phyloP scores from a whole-genome alignment of 2,797 vertebrate species.

The Oophaga sylvatica region DNA sequence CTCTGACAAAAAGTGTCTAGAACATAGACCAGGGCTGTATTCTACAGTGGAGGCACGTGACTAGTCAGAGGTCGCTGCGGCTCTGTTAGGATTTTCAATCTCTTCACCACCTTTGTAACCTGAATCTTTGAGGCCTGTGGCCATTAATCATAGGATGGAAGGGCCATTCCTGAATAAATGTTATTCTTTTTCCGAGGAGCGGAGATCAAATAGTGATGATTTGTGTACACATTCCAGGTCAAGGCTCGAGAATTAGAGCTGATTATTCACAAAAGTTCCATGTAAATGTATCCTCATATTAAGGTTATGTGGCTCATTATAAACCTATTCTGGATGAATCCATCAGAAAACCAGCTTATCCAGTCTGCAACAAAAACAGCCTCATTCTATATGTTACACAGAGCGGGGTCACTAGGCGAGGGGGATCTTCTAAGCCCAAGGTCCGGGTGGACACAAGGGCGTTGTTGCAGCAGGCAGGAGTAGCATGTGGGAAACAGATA shows the following conservation, averaged over 20 bases:
- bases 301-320: not conserved
- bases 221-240: conserved; percentile 18
- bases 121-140: conserved; percentile 21
- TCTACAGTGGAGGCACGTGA: not conserved
- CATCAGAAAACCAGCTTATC: not conserved
- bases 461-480: no score
- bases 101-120: conserved; percentile 38
- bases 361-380: not conserved
- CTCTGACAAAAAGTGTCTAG: conserved; percentile 47
- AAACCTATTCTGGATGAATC: not conserved
- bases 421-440: no score
- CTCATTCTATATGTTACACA: not conserved
- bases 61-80: not conserved
- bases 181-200: conserved; percentile 2
- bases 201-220: not conserved
- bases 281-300: conserved; percentile 1
- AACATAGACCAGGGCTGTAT: conserved; percentile 48
- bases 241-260: not conserved
- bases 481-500: no score
- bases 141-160: conserved; percentile 29
- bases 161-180: conserved; percentile 19
- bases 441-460: no score
- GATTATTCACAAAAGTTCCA: not conserved
- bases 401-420: no score
- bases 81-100: conserved; percentile 32